These are phyloP conservation scores for Uloborus plumipes DNA, from an alignment of 2,888 invertebrate species.

Conservation along the genomic window DNA sequence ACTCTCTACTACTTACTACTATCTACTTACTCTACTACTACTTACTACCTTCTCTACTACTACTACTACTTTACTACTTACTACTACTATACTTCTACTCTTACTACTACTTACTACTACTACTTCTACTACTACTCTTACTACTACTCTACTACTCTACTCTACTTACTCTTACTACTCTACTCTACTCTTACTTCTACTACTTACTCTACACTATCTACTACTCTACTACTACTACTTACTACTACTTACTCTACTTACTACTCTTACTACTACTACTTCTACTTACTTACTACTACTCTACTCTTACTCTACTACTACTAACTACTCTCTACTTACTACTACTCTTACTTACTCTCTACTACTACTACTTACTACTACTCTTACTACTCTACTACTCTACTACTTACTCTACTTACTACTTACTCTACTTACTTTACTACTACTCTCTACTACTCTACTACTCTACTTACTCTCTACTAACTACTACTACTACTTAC, in stretches of 20 bases:
- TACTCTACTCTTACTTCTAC: background rate
- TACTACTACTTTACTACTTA: background rate
- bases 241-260: background rate
- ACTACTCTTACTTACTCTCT: conserved; percentile 1
- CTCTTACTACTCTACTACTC: no score
- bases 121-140: no score
- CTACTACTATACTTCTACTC: no score
- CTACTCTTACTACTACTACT: background rate
- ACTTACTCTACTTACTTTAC: background rate
- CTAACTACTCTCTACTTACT: background rate
- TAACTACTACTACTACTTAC: background rate
- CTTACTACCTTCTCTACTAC: background rate
- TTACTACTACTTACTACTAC: no score
- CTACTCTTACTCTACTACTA: background rate
- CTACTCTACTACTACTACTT: no score
- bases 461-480: background rate
- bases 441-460: background rate
- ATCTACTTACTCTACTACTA: no score
- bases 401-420: no score
- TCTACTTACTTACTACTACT: background rate
- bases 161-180: background rate
- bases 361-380: no score
- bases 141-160: background rate
- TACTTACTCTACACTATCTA: background rate
- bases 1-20: no score